A percentile compares a stretch with the other conserved stretches of the same genome.
phyloP scores from a whole-genome alignment of 2,888 invertebrate genomes.

The Agrotis clavis region DNA sequence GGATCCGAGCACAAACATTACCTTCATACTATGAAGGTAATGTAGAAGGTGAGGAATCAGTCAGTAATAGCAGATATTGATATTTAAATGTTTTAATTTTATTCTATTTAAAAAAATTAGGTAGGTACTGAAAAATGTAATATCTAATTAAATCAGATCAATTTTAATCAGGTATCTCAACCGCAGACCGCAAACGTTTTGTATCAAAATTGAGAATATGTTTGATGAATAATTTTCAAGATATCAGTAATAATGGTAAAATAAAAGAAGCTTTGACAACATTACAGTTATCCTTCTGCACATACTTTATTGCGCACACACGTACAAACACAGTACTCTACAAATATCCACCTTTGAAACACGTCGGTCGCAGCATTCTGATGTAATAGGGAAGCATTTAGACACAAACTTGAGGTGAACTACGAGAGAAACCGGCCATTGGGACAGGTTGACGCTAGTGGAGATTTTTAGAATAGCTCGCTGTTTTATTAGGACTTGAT shows the following conservation, averaged over 20 bases:
- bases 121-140: too few species aligned
- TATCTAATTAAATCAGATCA: too few species aligned
- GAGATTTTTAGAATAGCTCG: constrained; percentile 44
- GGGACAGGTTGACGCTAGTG: constrained; percentile 33
- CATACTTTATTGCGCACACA: neutral
- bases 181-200: too few species aligned
- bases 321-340: neutral
- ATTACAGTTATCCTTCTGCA: constrained; percentile 29
- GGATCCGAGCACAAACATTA: constrained; percentile 27
- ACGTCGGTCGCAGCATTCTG: constrained; percentile 27
- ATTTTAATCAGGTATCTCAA: too few species aligned
- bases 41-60: constrained; percentile 24
- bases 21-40: neutral
- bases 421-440: constrained; percentile 30
- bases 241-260: neutral
- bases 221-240: neutral
- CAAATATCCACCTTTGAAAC: constrained; percentile 26
- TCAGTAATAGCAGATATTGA: too few species aligned
- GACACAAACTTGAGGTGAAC: constrained; percentile 37
- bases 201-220: too few species aligned
- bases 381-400: constrained; percentile 55
- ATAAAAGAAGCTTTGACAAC: neutral
- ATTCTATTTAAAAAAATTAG: too few species aligned
- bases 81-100: too few species aligned
- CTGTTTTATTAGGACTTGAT: constrained; percentile 16